These are phyloP conservation scores for Metridium senile DNA, from an alignment of 92 coral and sea anemone genomes.

Conservation along the genomic window DNA sequence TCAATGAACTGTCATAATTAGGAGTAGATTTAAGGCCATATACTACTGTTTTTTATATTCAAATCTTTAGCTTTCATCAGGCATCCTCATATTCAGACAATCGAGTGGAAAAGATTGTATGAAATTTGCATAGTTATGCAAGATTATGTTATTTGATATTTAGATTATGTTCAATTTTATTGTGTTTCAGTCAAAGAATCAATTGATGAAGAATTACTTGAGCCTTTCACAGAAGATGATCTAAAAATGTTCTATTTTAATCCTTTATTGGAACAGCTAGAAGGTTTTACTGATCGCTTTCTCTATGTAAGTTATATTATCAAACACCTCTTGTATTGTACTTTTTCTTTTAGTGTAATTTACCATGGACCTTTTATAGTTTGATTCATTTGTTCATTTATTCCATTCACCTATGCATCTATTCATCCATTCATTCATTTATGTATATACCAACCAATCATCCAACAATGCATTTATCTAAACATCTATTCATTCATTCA, in stretches of 20 bases:
- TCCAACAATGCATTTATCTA: not conserved
- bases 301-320: conserved; percentile 62
- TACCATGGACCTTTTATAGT: no score
- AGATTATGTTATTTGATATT: no score
- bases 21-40: no score
- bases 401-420: not conserved
- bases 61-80: no score
- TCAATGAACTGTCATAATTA: no score
- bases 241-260: conserved; percentile 85
- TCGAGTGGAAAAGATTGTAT: no score
- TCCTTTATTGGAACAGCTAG: conserved; percentile 80
- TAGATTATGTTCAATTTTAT: not conserved
- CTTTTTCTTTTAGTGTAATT: no score
- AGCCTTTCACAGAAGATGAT: conserved; percentile 89
- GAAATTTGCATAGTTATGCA: no score
- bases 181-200: conserved; percentile 10
- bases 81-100: no score
- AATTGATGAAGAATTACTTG: conserved; percentile 31
- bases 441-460: no score
- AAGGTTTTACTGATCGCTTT: conserved; percentile 85
- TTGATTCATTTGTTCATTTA: not conserved
- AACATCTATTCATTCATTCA: not conserved
- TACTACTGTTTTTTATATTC: no score
- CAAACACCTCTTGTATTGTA: no score
- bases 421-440: not conserved